These are phyloP conservation scores for Gambusia yucatana DNA, from an alignment of 2,797 vertebrate genomes.

Conservation along the genomic window DNA sequence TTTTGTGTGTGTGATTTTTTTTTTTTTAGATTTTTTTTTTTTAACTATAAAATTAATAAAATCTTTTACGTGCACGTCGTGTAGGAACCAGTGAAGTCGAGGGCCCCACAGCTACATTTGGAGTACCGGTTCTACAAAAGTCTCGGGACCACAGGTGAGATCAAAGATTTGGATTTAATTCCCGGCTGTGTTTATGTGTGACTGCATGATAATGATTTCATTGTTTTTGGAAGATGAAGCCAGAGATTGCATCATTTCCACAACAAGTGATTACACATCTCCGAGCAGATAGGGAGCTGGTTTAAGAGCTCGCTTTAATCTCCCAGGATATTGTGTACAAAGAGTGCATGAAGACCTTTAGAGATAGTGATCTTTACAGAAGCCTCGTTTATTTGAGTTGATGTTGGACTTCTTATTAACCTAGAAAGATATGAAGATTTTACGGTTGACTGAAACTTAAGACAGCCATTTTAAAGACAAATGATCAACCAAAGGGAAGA, in stretches of 20 bases:
- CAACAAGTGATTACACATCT: conserved; percentile 65
- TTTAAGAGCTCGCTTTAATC: conserved; percentile 44
- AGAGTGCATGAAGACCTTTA: neutral
- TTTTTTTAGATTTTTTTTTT: neutral
- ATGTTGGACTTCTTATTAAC: conserved; percentile 6
- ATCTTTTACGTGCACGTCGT: conserved; percentile 44
- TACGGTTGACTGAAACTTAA: neutral
- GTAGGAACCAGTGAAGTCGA: conserved; percentile 98
- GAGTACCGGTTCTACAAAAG: conserved; percentile 99
- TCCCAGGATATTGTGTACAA: conserved; percentile 23
- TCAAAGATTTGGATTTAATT: conserved; percentile 9
- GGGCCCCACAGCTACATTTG: conserved; percentile 97
- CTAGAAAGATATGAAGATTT: conserved; percentile 12
- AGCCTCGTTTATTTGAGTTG: conserved; percentile 10
- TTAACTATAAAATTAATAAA: neutral
- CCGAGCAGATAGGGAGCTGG: conserved; percentile 33
- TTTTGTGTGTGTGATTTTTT: neutral
- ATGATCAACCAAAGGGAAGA: neutral
- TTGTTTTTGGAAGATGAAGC: conserved; percentile 57
- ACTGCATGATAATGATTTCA: conserved; percentile 31
- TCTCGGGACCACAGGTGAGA: conserved; percentile 93
- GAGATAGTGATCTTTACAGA: conserved; percentile 36
- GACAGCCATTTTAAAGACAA: neutral
- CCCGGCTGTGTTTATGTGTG: conserved; percentile 17
- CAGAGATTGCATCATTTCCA: conserved; percentile 69